Conservation (phyloP, 1,140 invertebrate species). For the Papilio xuthus region DNA sequence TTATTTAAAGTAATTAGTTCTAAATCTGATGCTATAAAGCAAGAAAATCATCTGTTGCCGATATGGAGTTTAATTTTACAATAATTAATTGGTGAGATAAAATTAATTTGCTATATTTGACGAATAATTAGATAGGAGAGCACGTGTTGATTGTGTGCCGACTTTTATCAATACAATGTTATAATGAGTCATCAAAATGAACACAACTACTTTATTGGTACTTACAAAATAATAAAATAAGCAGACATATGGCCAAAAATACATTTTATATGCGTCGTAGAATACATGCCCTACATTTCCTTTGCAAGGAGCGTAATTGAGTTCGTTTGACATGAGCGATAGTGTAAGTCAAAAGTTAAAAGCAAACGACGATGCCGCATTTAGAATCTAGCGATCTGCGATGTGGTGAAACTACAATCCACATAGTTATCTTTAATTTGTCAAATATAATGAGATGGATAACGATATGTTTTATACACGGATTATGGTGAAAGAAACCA, state of each 20-base stretch:
- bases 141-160: conserved; percentile 10
- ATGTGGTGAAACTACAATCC: too few species aligned
- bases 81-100: conserved; percentile 15
- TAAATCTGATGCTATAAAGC: background rate
- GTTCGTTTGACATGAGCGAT: background rate
- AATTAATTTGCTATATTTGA: conserved; percentile 4
- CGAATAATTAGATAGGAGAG: background rate
- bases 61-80: background rate
- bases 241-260: background rate
- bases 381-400: background rate
- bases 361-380: background rate
- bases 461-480: too few species aligned
- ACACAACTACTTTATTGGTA: background rate
- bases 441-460: too few species aligned
- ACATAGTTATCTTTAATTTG: too few species aligned
- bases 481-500: too few species aligned
- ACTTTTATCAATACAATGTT: background rate
- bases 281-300: background rate
- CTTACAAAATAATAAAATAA: background rate
- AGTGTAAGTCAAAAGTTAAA: background rate
- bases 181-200: conserved; percentile 18
- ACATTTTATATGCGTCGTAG: background rate
- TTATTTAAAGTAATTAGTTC: too few species aligned
- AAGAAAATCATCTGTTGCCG: background rate
- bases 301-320: too few species aligned